A percentile compares a stretch with the other conserved stretches of the same genome.
These are phyloP conservation scores for Pristiophorus japonicus DNA, from an alignment of 2,113 vertebrate species.

Conservation along the genomic window DNA sequence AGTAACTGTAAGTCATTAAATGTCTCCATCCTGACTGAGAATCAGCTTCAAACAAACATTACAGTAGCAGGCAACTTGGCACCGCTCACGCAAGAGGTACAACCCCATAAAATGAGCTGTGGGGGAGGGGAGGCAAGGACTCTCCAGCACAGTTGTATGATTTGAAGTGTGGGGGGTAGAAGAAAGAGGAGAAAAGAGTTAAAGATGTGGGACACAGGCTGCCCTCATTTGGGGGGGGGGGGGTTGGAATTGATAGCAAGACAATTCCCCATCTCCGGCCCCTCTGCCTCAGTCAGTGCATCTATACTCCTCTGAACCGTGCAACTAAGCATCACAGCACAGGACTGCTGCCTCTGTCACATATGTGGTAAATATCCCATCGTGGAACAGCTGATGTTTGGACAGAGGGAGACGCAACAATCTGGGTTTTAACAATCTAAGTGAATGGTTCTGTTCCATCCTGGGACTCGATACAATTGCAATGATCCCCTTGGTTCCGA, in stretches of 20 bases:
- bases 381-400: neutral
- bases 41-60: constrained; percentile 4
- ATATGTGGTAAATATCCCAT: neutral
- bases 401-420: neutral
- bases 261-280: neutral
- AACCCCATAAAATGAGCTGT: neutral
- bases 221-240: neutral
- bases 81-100: neutral
- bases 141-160: neutral
- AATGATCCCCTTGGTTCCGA: neutral
- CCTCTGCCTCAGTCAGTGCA: neutral
- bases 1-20: constrained; percentile 18
- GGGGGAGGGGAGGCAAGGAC: neutral
- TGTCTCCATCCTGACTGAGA: neutral
- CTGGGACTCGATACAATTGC: neutral
- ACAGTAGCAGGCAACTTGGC: constrained; percentile 29
- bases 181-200: neutral
- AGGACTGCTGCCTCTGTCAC: neutral
- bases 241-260: neutral
- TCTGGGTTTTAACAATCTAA: neutral
- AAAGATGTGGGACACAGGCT: neutral
- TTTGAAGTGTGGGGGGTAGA: neutral
- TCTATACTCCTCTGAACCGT: neutral
- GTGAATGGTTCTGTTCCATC: neutral
- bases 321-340: neutral